Evolutionary conservation across 2,113 vertebrate species (phyloP), one percentile per base, ranked within the genome.

Genomic region (Cyanoliseus patagonus): DNA sequence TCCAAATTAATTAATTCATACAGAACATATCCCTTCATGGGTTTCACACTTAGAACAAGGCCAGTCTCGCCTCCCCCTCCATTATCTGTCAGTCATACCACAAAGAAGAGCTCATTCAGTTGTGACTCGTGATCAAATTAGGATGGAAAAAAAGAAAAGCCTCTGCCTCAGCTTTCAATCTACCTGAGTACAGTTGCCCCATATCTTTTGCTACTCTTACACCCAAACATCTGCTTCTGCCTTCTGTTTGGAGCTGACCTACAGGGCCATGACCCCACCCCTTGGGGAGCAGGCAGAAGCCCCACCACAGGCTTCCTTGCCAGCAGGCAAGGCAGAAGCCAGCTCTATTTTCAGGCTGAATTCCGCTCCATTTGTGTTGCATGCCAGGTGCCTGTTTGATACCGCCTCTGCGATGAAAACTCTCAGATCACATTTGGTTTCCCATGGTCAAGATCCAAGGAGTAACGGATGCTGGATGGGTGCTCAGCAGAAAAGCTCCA

Each of bases 1-100:
- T 89, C 74, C 47, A 91, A 46, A 87, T 87, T 84, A 92, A 94
- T 93, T 92, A 84, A 91, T 84, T 95, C 93, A 95, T 78, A 91
- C 87, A 87, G 84, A 97, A 79, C 33, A 33, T 55, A 87, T 39
- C 81, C 69, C 70, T 95, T 89, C 77, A 31, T 31, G 70, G 72
- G 59, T 91, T 92, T 89, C 81, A 64, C 27, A 84, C 69, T 11
- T 82, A 88, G 96, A 95, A 89, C 77, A 95, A 94, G 95, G 91
- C 47, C 62, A 75, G 52, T 28, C 77, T 89, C 8, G 0, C 91
- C 81, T 94, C 81, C 89, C 55, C 35, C 69, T 78, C 44, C 55
- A 13, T 53, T 92, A 83, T 66, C 95, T 95, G 84, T 91, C 78
- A 91, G 82, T 82, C 3, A 4, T 37, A 84, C 51, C 62, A 95